phyloP scores from a whole-genome alignment of 2,888 invertebrate genomes.

The Odontomyia ornata region DNA sequence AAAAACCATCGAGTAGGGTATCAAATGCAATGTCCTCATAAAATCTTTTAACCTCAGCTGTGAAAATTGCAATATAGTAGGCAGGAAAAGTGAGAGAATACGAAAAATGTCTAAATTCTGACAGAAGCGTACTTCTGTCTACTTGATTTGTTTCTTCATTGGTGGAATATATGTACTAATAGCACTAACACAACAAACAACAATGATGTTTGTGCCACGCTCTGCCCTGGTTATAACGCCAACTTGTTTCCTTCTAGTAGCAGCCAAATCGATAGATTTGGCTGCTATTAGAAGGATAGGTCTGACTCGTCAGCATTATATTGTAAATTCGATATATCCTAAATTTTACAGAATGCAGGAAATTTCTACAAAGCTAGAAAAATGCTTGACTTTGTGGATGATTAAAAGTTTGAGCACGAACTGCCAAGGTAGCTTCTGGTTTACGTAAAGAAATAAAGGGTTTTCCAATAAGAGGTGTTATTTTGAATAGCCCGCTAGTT shows the following conservation, averaged over 20 bases:
- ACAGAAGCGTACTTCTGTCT: too few relatives aligned
- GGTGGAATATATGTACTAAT: slow-evolving; percentile 54
- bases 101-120: too few relatives aligned
- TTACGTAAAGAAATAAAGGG: neutral
- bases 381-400: slow-evolving; percentile 46
- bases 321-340: slow-evolving; percentile 53
- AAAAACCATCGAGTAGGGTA: too few relatives aligned
- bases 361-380: slow-evolving; percentile 47
- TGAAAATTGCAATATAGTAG: too few relatives aligned
- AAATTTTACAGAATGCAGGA: neutral
- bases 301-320: slow-evolving; percentile 62
- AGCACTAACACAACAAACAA: slow-evolving; percentile 57
- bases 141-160: too few relatives aligned
- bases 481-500: too few relatives aligned
- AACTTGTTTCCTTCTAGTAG: slow-evolving; percentile 59
- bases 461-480: too few relatives aligned
- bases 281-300: slow-evolving; percentile 56
- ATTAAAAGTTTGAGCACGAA: neutral
- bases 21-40: too few relatives aligned
- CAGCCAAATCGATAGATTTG: too few relatives aligned
- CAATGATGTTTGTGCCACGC: slow-evolving; percentile 58
- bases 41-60: too few relatives aligned
- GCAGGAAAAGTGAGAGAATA: too few relatives aligned
- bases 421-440: neutral
- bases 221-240: slow-evolving; percentile 57